Conservation (phyloP, 1,140 invertebrate genomes). For the Leptoteleia sp. region DNA sequence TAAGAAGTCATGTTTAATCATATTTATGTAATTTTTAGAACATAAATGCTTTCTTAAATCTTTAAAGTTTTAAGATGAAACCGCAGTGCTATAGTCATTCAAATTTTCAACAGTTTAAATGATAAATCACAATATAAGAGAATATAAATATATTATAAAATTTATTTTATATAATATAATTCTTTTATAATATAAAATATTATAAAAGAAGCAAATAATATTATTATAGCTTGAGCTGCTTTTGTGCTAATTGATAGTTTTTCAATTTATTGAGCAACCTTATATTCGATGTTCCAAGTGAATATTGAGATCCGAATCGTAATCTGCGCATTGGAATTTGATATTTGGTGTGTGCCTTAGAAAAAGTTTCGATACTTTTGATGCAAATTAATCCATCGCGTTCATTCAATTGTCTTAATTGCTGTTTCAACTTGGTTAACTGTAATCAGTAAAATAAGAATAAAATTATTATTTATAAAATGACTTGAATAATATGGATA, state of each 20-base stretch:
- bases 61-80: too few species aligned
- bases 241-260: neutral
- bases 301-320: neutral
- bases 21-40: too few species aligned
- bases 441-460: too few species aligned
- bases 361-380: slow-evolving; percentile 38
- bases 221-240: neutral
- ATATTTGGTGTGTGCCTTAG: neutral
- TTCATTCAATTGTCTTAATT: slow-evolving; percentile 77
- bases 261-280: slow-evolving; percentile 1
- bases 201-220: neutral
- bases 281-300: neutral
- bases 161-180: too few species aligned
- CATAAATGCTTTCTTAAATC: too few species aligned
- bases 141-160: too few species aligned
- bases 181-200: too few species aligned
- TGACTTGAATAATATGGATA: neutral
- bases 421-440: slow-evolving; percentile 78
- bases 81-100: too few species aligned
- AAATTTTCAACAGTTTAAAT: too few species aligned
- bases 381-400: slow-evolving; percentile 74
- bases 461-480: neutral
- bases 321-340: neutral
- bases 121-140: too few species aligned
- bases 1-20: too few species aligned